Evolutionary conservation across 1,140 invertebrate genomes (phyloP), one percentile per base, ranked within the genome.

Genomic region (Tenebrio molitor): DNA sequence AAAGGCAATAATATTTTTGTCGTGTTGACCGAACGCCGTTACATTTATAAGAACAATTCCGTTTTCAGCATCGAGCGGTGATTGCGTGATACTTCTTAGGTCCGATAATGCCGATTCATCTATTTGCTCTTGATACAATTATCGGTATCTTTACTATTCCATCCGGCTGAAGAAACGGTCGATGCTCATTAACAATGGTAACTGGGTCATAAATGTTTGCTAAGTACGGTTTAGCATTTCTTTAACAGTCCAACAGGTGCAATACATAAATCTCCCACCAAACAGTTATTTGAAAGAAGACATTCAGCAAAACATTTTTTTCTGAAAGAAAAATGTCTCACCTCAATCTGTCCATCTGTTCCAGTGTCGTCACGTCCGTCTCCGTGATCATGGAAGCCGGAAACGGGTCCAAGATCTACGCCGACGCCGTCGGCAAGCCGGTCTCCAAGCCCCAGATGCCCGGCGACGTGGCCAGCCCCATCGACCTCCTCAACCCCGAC

Each of bases 401-500:
- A 41, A 87, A 87, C 74, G 86, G 85, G 25, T 84, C 85, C 1
- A 84, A 86, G 76, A 78, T 81, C 62, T 86, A 89, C 71, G 85
- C 89, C 0, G 90, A 91, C 79, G 88, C 90, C 1, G 83, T 89
- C 4, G 89, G 89, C 4, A 88, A 88, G 67, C 87, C 86, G 70
- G 79, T 89, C 63, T 84, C 87, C 2, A 88, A 85, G 76, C 89
- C 87, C 68, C 78, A 81, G 1, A 83, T 84, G 44, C 81, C 86
- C 6, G 74, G 77, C 6, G 86, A 88, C 62, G 86, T 90, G 1
- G 91, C 91, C n/a, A 93, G 92, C 64, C 92, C 93, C 1, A 90
- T 90, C 0, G 89, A 90, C 76, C 84, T 94, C 1, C 81, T 93
- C 1, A 90, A 90, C 71, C 93, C 92, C 1, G 93, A 94, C 78